Conservation (phyloP, 2,888 invertebrate species). For the Cordilura impudica region DNA sequence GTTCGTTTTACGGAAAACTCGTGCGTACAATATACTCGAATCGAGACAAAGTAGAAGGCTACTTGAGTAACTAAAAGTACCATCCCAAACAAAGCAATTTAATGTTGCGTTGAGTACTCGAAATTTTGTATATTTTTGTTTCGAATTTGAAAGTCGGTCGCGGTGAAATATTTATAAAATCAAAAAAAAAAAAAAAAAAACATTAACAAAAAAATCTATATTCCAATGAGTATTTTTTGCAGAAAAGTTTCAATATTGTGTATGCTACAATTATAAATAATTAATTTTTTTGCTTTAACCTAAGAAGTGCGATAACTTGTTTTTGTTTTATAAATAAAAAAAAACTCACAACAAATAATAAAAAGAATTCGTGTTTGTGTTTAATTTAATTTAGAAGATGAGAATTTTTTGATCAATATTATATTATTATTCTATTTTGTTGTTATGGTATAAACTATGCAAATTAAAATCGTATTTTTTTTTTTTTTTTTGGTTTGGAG, state of each 20-base stretch:
- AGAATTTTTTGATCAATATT: no score
- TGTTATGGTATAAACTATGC: background rate
- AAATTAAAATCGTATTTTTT: background rate
- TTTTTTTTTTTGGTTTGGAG: no score
- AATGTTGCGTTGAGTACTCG: background rate
- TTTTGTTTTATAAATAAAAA: background rate
- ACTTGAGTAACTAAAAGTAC: background rate
- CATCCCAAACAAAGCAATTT: background rate
- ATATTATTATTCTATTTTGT: no score
- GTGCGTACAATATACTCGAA: background rate
- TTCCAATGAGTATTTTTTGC: background rate
- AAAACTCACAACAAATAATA: background rate
- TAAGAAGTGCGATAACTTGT: slow-evolving; percentile 1
- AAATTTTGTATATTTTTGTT: background rate
- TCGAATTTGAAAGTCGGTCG: background rate
- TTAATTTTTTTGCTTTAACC: background rate
- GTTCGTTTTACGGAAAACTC: slow-evolving; percentile 61
- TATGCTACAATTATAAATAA: background rate
- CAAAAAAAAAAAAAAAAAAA: background rate
- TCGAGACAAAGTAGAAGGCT: background rate
- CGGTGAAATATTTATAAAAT: slow-evolving; percentile 1
- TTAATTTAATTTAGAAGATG: background rate
- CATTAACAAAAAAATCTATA: background rate
- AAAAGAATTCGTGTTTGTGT: background rate
- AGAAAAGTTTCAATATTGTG: background rate